Conservation (phyloP, 2,888 invertebrate species). For the Shargacucullia verbasci region DNA sequence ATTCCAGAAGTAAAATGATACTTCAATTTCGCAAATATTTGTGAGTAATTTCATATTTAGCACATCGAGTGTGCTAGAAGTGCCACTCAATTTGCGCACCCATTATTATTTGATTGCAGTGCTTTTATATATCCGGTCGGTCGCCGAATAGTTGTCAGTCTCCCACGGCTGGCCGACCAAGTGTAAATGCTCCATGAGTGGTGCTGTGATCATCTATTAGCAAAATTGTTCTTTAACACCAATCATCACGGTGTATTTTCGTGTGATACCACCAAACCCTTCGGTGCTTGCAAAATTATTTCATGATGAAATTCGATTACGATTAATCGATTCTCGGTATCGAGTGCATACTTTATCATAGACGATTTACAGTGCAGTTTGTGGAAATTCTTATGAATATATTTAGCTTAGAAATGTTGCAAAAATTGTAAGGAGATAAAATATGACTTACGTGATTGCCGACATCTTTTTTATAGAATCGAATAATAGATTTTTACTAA, state of each 20-base stretch:
- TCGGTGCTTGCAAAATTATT: constrained; percentile 46
- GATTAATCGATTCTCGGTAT: constrained; percentile 28
- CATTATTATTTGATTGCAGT: constrained; percentile 12
- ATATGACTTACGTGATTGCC: constrained; percentile 6
- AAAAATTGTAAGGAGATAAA: neutral
- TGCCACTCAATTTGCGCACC: constrained; percentile 3
- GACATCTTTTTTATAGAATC: neutral
- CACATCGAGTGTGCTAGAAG: neutral
- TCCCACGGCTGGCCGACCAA: constrained; percentile 13
- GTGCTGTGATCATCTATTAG: constrained; percentile 57
- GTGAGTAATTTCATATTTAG: neutral
- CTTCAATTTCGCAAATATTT: constrained; percentile 10
- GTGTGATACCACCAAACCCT: constrained; percentile 61
- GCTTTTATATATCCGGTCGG: constrained; percentile 8
- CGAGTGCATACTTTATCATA: constrained; percentile 50
- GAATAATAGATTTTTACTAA: neutral
- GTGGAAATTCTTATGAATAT: constrained; percentile 28
- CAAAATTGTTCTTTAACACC: constrained; percentile 58
- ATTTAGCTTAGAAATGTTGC: constrained; percentile 7
- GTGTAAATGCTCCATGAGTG: constrained; percentile 52
- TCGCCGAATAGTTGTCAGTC: constrained; percentile 10
- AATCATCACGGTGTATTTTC: constrained; percentile 64
- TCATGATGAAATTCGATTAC: constrained; percentile 25
- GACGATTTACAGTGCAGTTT: constrained; percentile 50
- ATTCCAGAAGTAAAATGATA: neutral